phyloP scores from a whole-genome alignment of 2,113 vertebrate genomes.

The Osmerus eperlanus region DNA sequence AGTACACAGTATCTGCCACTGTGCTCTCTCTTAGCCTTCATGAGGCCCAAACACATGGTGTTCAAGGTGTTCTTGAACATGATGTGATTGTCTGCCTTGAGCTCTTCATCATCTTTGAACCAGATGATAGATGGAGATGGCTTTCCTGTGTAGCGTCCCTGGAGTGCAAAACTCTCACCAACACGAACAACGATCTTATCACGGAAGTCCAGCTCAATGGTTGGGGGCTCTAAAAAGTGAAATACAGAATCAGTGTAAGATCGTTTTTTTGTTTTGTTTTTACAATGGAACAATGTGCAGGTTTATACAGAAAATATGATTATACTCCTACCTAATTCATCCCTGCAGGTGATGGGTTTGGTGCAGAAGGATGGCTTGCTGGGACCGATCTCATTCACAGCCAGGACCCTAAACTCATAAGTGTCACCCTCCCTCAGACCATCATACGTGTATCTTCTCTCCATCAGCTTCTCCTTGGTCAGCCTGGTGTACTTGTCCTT shows the following conservation, averaged over 20 bases:
- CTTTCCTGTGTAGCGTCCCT: conserved; percentile 90
- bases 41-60: conserved; percentile 83
- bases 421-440: conserved; percentile 91
- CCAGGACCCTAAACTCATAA: conserved; percentile 91
- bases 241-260: conserved; percentile 6
- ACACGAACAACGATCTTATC: conserved; percentile 89
- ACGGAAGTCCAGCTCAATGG: conserved; percentile 93
- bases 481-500: conserved; percentile 90
- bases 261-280: too few species aligned
- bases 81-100: conserved; percentile 83
- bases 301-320: too few species aligned
- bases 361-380: conserved; percentile 95
- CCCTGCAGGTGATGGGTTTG: conserved; percentile 94
- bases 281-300: too few species aligned
- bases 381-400: conserved; percentile 91
- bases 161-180: conserved; percentile 89
- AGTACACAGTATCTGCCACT: conserved; percentile 90
- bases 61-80: conserved; percentile 84
- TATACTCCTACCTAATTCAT: conserved; percentile 84
- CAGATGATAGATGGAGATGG: conserved; percentile 88
- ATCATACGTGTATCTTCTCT: conserved; percentile 84
- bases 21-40: conserved; percentile 86
- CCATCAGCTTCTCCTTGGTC: conserved; percentile 89
- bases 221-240: conserved; percentile 82
- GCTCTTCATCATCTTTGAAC: conserved; percentile 83